These are phyloP conservation scores for Limulus polyphemus DNA, from an alignment of 2,888 invertebrate genomes.

Conservation along the genomic window DNA sequence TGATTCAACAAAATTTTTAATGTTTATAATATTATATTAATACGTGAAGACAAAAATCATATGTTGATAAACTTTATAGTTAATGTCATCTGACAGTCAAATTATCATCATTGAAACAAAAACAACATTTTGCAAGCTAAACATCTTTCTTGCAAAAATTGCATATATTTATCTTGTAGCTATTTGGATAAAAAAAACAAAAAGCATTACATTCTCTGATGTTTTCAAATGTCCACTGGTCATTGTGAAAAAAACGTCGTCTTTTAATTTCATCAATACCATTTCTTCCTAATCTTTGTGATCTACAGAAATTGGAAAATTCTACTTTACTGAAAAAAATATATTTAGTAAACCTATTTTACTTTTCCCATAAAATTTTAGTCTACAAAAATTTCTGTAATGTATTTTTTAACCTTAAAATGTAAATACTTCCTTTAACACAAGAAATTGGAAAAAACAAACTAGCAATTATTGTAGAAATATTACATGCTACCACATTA, in stretches of 20 bases:
- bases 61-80: neutral
- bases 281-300: conserved; percentile 72
- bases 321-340: no score
- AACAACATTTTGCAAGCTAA: neutral
- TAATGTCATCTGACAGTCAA: neutral
- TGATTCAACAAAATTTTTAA: neutral
- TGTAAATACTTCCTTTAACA: no score
- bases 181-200: conserved; percentile 1
- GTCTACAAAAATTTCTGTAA: no score
- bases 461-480: no score
- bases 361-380: no score
- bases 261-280: conserved; percentile 88
- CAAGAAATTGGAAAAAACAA: no score
- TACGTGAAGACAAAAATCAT: neutral
- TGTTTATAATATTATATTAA: neutral
- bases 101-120: neutral
- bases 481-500: no score
- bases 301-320: conserved; percentile 35
- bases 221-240: conserved; percentile 95
- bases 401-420: no score
- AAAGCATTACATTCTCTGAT: conserved; percentile 60
- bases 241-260: conserved; percentile 90
- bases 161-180: neutral
- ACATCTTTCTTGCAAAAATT: neutral
- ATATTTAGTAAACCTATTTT: no score